These are phyloP conservation scores for Salmo trutta DNA, from an alignment of 2,797 vertebrate species.

Conservation along the genomic window DNA sequence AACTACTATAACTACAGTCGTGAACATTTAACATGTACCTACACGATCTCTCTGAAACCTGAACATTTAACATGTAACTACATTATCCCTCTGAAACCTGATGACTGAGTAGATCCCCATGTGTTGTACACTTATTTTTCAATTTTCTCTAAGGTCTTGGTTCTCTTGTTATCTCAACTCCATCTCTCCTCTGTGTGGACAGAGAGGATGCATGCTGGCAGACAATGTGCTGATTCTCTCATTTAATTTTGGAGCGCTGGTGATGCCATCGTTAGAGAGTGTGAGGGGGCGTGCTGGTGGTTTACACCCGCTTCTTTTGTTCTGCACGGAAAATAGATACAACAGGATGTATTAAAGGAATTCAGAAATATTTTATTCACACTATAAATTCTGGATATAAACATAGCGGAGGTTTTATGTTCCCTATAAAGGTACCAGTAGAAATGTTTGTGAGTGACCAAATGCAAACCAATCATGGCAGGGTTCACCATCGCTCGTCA, in stretches of 20 bases:
- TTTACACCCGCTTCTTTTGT: conserved; percentile 27
- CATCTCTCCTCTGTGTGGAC: neutral
- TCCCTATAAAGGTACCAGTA: conserved; percentile 19
- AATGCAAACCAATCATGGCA: neutral
- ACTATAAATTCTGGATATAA: conserved; percentile 33
- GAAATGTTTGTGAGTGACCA: neutral
- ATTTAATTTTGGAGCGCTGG: conserved; percentile 6
- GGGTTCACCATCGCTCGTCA: neutral
- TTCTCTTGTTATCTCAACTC: neutral
- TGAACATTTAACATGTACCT: neutral
- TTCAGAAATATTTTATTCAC: conserved; percentile 20
- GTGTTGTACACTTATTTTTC: neutral
- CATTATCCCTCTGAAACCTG: neutral
- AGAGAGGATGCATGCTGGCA: neutral
- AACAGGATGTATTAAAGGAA: conserved; percentile 14
- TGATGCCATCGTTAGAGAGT: neutral
- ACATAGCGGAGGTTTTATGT: conserved; percentile 12
- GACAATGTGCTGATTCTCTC: conserved; percentile 16
- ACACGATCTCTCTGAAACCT: neutral
- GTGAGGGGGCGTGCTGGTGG: conserved; percentile 15
- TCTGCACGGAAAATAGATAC: conserved; percentile 14
- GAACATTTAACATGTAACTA: too few relatives aligned
- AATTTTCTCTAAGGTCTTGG: neutral
- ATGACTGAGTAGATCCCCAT: neutral
- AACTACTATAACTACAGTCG: neutral